These are phyloP conservation scores for human (Homo sapiens) DNA, from an alignment of 2,113 vertebrate genomes.

Conservation along the genomic window GRCh38 chr1:189834001-189834500, in stretches of 20 bases:
- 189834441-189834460: neutral
- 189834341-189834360: neutral
- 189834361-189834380: neutral
- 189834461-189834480: neutral
- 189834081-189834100: neutral
- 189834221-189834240: neutral
- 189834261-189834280: neutral
- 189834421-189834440: neutral
- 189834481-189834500: neutral
- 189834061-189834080: too few species aligned
- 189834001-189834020: too few species aligned
- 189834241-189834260: neutral
- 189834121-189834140: neutral
- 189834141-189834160: neutral
- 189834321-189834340: neutral
- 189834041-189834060: too few species aligned
- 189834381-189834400: neutral
- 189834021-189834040: too few species aligned
- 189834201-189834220: neutral
- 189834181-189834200: neutral
- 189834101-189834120: neutral
- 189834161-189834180: neutral
- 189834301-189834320: neutral
- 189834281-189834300: neutral
- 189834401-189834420: neutral